Base-by-base conservation (phyloP, 2,797 vertebrate genomes). In the Agapornis canus region DNA sequence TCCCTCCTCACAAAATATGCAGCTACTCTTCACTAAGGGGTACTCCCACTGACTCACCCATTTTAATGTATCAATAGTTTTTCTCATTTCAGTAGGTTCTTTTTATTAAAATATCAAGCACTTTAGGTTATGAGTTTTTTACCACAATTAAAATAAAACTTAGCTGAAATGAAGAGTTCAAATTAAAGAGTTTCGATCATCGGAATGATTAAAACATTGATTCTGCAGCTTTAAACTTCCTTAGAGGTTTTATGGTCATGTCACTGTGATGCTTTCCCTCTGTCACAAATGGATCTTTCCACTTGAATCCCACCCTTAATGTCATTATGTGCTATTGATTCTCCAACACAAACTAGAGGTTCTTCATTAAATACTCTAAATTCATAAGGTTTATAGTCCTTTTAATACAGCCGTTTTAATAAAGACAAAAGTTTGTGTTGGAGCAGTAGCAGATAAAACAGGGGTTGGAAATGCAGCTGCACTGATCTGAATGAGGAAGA, bases 391-490 rank as follows among this genome's bases (percentile, higher is more conserved):
- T 96, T 91, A 66, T 16, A 81, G 54, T 73, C 40, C 39, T 45
- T 94, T 77, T 76, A 91, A 68, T 73, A 89, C 5, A 19, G 35
- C 40, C 77, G 80, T 92, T 94, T 92, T 77, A 96, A 95, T 90
- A 92, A 95, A 92, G 54, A 90, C 48, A 73, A 23, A 93, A 86
- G 86, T 95, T 97, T 96, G 69, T 92, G 43, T 95, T 97, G 94
- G 93, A 96, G 59, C 66, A 76, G 60, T 52, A 92, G 89, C 52
- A 59, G 77, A 59, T 83, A 92, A 92, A 95, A 86, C 2, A 52
- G 35, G 43, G 69, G 57, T 87, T 63, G 91, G 80, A 91, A 95
- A 78, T 45, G 70, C 85, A 96, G 89, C 94, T 94, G 94, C 64
- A 88, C 29, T 77, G 66, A 47, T 52, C 45, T 78, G 80, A 95